phyloP scores from a whole-genome alignment of 2,888 invertebrate species.

The Leptinotarsa juncta region DNA sequence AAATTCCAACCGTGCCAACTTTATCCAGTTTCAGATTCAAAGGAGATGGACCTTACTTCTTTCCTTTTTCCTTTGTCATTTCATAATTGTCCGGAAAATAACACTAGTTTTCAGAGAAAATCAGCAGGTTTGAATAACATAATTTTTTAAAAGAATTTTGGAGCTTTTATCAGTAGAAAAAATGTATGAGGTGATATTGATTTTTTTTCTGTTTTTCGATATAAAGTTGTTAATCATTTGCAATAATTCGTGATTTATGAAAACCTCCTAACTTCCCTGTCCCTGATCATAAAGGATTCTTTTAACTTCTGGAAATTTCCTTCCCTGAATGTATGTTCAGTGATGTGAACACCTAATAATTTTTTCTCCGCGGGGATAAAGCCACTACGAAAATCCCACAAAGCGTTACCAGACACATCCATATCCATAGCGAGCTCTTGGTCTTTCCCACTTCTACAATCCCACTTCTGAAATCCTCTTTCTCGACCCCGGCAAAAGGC shows the following conservation, averaged over 20 bases:
- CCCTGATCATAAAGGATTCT: background rate
- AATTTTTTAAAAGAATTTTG: too few relatives aligned
- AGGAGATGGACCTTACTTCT: too few relatives aligned
- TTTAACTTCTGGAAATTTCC: background rate
- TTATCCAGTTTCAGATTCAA: too few relatives aligned
- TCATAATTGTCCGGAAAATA: too few relatives aligned
- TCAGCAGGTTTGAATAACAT: too few relatives aligned
- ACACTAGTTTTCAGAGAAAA: too few relatives aligned
- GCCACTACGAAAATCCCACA: conserved; percentile 12
- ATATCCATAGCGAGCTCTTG: conserved; percentile 16
- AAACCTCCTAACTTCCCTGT: background rate
- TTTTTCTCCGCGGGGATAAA: conserved; percentile 1
- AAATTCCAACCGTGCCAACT: too few relatives aligned
- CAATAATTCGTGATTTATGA: background rate
- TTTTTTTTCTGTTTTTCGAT: too few relatives aligned
- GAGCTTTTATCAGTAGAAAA: too few relatives aligned
- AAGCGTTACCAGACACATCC: conserved; percentile 24
- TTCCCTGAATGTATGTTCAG: background rate
- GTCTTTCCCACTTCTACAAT: conserved; percentile 3
- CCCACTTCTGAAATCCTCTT: conserved; percentile 32
- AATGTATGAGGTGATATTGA: too few relatives aligned
- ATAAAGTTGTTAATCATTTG: background rate
- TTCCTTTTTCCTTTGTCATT: too few relatives aligned
- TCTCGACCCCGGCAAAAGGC: conserved; percentile 32
- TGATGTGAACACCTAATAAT: background rate